Conservation (phyloP, 92 coral and sea anemone genomes). For the Parazoanthus atlanticus region DNA sequence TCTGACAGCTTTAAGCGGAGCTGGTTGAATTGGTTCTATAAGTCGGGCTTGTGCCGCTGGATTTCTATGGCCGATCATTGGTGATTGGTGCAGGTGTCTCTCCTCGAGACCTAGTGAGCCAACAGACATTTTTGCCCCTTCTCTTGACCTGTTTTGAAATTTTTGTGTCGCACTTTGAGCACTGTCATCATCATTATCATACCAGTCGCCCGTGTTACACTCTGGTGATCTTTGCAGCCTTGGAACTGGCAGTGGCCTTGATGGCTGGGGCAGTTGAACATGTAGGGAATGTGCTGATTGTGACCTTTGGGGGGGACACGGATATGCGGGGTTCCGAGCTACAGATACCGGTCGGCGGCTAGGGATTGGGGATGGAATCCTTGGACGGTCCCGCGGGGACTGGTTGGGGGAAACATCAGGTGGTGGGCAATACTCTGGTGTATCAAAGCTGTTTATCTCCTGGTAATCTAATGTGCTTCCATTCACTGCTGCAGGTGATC, state of each 20-base stretch:
- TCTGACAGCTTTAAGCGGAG: constrained; percentile 8
- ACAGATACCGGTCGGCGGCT: constrained; percentile 10
- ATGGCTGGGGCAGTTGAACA: neutral
- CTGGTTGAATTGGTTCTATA: constrained; percentile 32
- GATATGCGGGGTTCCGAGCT: neutral
- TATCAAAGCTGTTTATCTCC: neutral
- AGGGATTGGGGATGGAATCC: constrained; percentile 7
- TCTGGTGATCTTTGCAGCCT: neutral
- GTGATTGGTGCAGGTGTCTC: neutral
- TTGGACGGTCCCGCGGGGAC: constrained; percentile 20
- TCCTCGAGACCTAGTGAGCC: constrained; percentile 34
- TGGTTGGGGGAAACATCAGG: neutral
- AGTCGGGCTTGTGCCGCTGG: constrained; percentile 25
- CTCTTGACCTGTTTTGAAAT: neutral
- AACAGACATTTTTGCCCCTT: constrained; percentile 11
- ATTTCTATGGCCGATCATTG: neutral
- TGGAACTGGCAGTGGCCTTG: constrained; percentile 11
- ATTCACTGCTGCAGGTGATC: neutral
- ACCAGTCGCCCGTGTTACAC: neutral
- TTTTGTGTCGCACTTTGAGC: neutral
- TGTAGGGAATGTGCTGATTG: constrained; percentile 12
- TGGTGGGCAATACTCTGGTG: constrained; percentile 17
- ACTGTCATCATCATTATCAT: constrained; percentile 35
- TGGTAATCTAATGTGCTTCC: neutral
- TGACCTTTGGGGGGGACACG: neutral